Conservation (phyloP, 2,113 vertebrate species). For the Xyrauchen texanus region DNA sequence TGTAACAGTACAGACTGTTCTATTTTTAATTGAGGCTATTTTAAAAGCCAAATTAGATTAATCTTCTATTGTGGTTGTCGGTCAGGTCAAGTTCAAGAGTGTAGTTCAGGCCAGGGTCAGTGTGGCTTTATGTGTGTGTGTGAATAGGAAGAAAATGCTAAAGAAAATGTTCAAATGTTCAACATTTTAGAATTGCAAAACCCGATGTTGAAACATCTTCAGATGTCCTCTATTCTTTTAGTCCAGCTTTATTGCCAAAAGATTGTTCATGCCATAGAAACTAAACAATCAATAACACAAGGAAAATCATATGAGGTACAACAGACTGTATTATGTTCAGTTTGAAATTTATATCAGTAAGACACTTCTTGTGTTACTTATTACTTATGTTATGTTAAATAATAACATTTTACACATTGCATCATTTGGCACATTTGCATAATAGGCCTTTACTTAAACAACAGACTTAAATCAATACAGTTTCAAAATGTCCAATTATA, state of each 20-base stretch:
- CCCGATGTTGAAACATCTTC: too few species aligned
- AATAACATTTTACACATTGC: background rate
- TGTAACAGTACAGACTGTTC: background rate
- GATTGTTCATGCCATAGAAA: too few species aligned
- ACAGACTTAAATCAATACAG: background rate
- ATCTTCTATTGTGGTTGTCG: conserved; percentile 8
- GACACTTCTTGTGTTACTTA: too few species aligned
- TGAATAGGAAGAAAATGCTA: background rate
- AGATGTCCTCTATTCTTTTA: too few species aligned
- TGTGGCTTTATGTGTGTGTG: conserved; percentile 5
- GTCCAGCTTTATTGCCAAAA: too few species aligned
- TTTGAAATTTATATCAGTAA: too few species aligned
- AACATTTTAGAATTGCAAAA: too few species aligned
- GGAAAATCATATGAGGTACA: too few species aligned
- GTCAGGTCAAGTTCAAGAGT: background rate
- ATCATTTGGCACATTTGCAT: background rate
- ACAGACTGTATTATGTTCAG: too few species aligned
- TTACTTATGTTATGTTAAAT: background rate
- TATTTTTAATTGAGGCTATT: background rate
- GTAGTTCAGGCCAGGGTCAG: background rate
- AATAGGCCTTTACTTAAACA: background rate
- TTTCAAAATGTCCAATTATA: background rate
- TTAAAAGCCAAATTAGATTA: conserved; percentile 8
- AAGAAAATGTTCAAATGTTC: background rate
- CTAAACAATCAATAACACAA: too few species aligned